Percentiles rank a stretch among this genome's conserved stretches.
phyloP scores from a whole-genome alignment of 2,888 invertebrate species.

The Cataglyphis rosenhaueri region DNA sequence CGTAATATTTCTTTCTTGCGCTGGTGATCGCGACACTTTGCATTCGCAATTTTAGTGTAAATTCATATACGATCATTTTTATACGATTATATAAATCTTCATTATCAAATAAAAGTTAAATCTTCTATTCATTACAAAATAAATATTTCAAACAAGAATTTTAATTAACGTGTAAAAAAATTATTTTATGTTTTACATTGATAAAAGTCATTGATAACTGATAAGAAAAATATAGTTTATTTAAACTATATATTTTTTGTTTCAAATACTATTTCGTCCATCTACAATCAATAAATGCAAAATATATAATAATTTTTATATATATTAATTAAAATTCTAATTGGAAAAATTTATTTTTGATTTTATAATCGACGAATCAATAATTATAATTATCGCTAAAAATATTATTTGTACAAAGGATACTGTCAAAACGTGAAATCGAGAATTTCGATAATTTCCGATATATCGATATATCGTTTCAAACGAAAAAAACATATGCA shows the following conservation, averaged over 20 bases:
- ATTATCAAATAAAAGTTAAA: too few species aligned
- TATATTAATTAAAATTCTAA: not conserved
- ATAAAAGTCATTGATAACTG: not conserved
- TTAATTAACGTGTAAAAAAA: too few species aligned
- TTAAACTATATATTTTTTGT: not conserved
- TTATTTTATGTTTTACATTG: too few species aligned
- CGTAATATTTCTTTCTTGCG: too few species aligned
- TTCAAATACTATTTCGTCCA: too few species aligned
- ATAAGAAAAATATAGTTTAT: not conserved
- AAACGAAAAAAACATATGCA: not conserved
- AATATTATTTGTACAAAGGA: not conserved
- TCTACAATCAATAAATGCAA: not conserved
- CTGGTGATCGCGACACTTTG: too few species aligned
- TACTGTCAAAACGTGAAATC: not conserved
- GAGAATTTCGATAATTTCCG: not conserved
- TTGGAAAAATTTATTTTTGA: not conserved
- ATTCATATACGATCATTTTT: too few species aligned
- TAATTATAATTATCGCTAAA: not conserved
- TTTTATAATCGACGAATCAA: not conserved
- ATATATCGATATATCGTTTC: not conserved
- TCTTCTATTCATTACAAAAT: too few species aligned
- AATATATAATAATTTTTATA: not conserved
- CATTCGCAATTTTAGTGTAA: too few species aligned
- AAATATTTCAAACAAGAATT: too few species aligned
- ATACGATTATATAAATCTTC: too few species aligned